phyloP scores from a whole-genome alignment of 2,888 invertebrate genomes.

The Xiphydria camelus region DNA sequence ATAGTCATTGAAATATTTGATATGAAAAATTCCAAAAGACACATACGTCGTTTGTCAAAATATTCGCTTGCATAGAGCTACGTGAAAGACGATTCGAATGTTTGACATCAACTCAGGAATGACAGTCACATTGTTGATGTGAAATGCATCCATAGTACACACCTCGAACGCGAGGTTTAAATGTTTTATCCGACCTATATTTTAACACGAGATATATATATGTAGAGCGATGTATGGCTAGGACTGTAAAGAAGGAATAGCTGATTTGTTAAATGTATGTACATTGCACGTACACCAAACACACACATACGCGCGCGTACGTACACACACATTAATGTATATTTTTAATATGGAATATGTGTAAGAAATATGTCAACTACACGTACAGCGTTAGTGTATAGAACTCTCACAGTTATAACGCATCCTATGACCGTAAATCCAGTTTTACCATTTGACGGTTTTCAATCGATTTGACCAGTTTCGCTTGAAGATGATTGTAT shows the following conservation, averaged over 20 bases:
- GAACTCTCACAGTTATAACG: too few species aligned
- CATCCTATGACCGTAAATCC: too few species aligned
- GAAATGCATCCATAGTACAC: background rate
- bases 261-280: conserved; percentile 22
- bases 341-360: conserved; percentile 48
- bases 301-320: background rate
- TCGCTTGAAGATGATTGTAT: too few species aligned
- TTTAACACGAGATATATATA: conserved; percentile 27
- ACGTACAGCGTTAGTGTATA: too few species aligned
- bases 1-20: too few species aligned
- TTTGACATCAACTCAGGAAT: background rate
- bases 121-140: background rate
- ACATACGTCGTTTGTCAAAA: too few species aligned
- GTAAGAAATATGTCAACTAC: too few species aligned
- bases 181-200: conserved; percentile 33
- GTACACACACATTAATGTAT: conserved; percentile 42
- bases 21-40: too few species aligned
- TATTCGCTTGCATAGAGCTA: too few species aligned
- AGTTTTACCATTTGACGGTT: too few species aligned
- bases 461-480: too few species aligned
- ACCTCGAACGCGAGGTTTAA: conserved; percentile 7
- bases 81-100: too few species aligned
- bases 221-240: conserved; percentile 21
- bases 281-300: conserved; percentile 25
- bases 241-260: conserved; percentile 13